These are phyloP conservation scores for Drosophila eohydei DNA, from an alignment of 2,888 invertebrate genomes.

Conservation along the genomic window DNA sequence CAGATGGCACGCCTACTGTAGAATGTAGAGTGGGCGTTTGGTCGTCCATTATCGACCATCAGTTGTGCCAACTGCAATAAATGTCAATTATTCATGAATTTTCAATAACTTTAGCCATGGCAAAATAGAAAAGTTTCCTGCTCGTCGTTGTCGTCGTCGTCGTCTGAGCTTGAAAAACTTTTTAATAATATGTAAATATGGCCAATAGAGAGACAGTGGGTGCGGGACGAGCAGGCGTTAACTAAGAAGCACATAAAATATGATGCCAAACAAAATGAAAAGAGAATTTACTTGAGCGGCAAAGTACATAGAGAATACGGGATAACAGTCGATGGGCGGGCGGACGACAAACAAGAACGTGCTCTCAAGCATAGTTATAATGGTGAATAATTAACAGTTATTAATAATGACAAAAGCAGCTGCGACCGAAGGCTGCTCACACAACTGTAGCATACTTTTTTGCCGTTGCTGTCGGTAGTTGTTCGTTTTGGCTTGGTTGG, in stretches of 20 bases:
- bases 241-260: slow-evolving; percentile 74
- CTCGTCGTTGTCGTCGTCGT: slow-evolving; percentile 37
- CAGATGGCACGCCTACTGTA: slow-evolving; percentile 13
- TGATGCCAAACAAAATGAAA: slow-evolving; percentile 72
- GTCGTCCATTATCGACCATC: slow-evolving; percentile 72
- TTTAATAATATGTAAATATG: slow-evolving; percentile 79
- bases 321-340: not conserved
- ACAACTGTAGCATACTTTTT: slow-evolving; percentile 50
- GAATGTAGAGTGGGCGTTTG: slow-evolving; percentile 20
- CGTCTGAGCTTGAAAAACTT: slow-evolving; percentile 68
- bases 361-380: slow-evolving; percentile 61
- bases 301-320: slow-evolving; percentile 42
- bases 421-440: slow-evolving; percentile 60
- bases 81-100: slow-evolving; percentile 79
- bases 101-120: slow-evolving; percentile 72
- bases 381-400: slow-evolving; percentile 84
- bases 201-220: slow-evolving; percentile 39
- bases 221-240: slow-evolving; percentile 54
- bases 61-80: slow-evolving; percentile 79
- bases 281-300: slow-evolving; percentile 63
- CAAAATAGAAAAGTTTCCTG: slow-evolving; percentile 71
- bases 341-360: slow-evolving; percentile 54
- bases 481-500: slow-evolving; percentile 1
- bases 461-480: not conserved
- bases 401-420: slow-evolving; percentile 84